Evolutionary conservation across 2,888 invertebrate species (phyloP), one percentile per base, ranked within the genome.

Genomic region (Machimus rusticus): DNA sequence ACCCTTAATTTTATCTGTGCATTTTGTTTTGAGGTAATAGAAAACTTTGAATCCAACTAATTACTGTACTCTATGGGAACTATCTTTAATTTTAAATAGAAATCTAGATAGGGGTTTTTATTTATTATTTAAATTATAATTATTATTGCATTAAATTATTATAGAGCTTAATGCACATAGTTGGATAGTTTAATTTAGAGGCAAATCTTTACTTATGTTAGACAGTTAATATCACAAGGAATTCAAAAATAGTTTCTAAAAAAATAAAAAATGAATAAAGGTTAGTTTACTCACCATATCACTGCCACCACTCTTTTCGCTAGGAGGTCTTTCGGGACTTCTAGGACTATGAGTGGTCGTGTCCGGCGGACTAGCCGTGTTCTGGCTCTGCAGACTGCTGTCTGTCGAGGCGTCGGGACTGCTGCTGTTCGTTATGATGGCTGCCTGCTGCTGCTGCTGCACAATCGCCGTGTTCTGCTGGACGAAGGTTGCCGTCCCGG

Each of bases 391-490:
- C 88, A 89, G 89, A 66, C 82, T 74, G 37, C 46, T 37, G 39
- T 87, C 87, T 31, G 88, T 85, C 4, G 74, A 16, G 8, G 28
- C 31, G 6, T 85, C 85, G 8, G 85, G n/a, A 46, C 46, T 74
- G 23, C 23, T 46, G 46, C 39, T 87, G 51, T 39, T 87, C 19
- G 37, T 86, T 19, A 23, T 31, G 19, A 96, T 90, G 88, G 91
- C 91, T 8, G 96, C 96, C 91, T 96, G 96, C 90, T 96, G 96
- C 90, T 96, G 96, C 2, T 96, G 96, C 90, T 96, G 96, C 2
- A 96, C 96, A 90, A 97, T 97, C 0, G 97, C 97, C 0, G 97
- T 96, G 91, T 97, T 97, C 90, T 97, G 97, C 90, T 97, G 97
- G 1, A 97, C 96, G 90, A 95, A 97, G 0, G 97, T 97, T 0